These are phyloP conservation scores for Pteruthius melanotis DNA, from an alignment of 2,113 vertebrate species.

Conservation along the genomic window DNA sequence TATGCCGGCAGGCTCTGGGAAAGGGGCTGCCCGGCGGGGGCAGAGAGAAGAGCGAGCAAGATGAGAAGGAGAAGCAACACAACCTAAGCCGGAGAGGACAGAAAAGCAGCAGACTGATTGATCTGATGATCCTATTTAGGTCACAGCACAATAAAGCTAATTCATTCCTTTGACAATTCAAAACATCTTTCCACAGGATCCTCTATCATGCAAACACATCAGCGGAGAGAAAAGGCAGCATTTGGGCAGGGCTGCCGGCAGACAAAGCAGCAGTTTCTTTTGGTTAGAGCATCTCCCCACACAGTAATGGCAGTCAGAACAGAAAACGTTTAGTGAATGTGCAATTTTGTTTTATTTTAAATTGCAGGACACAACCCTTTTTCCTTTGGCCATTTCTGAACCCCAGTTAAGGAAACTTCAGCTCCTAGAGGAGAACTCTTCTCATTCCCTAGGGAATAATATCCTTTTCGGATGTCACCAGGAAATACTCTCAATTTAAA, in stretches of 20 bases:
- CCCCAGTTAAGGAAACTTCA: neutral
- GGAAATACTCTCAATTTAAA: neutral
- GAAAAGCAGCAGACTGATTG: slow-evolving; percentile 54
- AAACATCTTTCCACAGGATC: slow-evolving; percentile 52
- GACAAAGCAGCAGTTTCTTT: slow-evolving; percentile 29
- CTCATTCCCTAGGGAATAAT: neutral
- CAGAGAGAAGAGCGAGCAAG: neutral
- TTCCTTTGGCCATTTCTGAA: neutral
- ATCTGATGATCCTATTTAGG: slow-evolving; percentile 68
- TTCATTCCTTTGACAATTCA: slow-evolving; percentile 60
- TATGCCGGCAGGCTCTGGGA: neutral
- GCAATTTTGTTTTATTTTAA: neutral
- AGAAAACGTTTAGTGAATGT: neutral
- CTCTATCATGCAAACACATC: slow-evolving; percentile 55
- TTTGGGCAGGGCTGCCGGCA: neutral
- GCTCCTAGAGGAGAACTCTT: neutral
- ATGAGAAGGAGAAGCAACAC: neutral
- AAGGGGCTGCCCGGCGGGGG: neutral
- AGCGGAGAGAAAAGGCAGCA: slow-evolving; percentile 10
- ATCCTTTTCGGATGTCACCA: neutral
- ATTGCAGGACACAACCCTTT: neutral
- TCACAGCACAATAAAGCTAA: slow-evolving; percentile 62
- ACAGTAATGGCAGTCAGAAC: neutral
- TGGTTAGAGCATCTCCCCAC: neutral
- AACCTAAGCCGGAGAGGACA: neutral